Conservation (phyloP, 2,888 invertebrate species). For the Dolichomitus sp. region DNA sequence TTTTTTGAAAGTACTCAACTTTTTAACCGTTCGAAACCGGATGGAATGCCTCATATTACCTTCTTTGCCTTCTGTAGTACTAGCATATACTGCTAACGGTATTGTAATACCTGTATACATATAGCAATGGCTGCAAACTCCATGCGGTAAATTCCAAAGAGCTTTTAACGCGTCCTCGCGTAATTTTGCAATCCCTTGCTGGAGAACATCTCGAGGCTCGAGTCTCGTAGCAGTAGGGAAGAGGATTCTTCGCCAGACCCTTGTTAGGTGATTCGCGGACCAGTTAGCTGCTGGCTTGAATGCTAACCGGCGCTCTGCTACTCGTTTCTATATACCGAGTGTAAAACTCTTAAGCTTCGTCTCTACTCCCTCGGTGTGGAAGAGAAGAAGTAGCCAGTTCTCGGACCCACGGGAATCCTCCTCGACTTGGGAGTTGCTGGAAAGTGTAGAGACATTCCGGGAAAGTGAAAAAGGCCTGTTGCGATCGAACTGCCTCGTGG, state of each 20-base stretch:
- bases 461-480: slow-evolving; percentile 37
- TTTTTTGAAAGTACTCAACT: no score
- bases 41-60: not conserved
- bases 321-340: slow-evolving; percentile 36
- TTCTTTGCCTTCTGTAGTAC: not conserved
- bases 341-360: slow-evolving; percentile 13
- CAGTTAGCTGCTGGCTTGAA: slow-evolving; percentile 27
- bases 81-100: slow-evolving; percentile 39
- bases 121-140: slow-evolving; percentile 24
- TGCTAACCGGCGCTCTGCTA: slow-evolving; percentile 30
- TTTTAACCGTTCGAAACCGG: no score
- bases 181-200: slow-evolving; percentile 56
- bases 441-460: slow-evolving; percentile 53
- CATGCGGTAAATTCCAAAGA: slow-evolving; percentile 60
- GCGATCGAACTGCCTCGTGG: slow-evolving; percentile 8
- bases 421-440: slow-evolving; percentile 30
- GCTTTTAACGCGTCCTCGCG: slow-evolving; percentile 63
- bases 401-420: slow-evolving; percentile 61
- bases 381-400: slow-evolving; percentile 24
- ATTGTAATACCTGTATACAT: slow-evolving; percentile 30
- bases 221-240: not conserved
- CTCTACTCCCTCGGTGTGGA: not conserved
- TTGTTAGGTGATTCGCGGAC: slow-evolving; percentile 54
- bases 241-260: slow-evolving; percentile 38
- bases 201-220: slow-evolving; percentile 26